Base-by-base conservation (phyloP, 2,888 invertebrate species). In the Thera britannica region DNA sequence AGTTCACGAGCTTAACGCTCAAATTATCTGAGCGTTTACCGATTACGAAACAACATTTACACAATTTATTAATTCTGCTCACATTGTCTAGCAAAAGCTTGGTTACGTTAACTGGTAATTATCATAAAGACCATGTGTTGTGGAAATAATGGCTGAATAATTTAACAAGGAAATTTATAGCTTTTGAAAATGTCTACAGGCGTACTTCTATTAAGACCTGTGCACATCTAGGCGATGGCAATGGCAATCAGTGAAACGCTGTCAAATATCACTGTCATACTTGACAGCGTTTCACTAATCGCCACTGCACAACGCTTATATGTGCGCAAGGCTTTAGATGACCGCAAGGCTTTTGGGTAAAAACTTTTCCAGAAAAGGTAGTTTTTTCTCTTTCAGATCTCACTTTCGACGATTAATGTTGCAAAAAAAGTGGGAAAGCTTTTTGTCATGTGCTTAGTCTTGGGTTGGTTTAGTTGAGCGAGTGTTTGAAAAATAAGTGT, bases 351-450 rank as follows among this genome's bases (percentile, higher is more conserved):
- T 60, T 63, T 57, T 57, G 68, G 9, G 52, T 59, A 65, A 69
- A 69, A 64, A 62, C 62, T 59, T 62, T 62, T 58, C 46, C 46
- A 11, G 46, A 52, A 56, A 65, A 68, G 65, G 58, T 62, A 65
- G 62, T 69, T 66, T 68, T 62, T 57, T 54, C 59, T 55, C 52
- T 56, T 63, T 58, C 1, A 23, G 23, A 23, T 23, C 23, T 23
- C 23, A 23, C 23, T 23, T 23, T 56, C 56, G 48, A 35, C 61
- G n/a, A n/a, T 61, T 44, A 54, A 61, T 61, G 57, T 38, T 48
- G 23, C 12, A 57, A 51, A 62, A 63, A 34, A 68, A 60, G 62
- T 34, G 55, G 11, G 54, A 52, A 41, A 44, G 57, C 61, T 9
- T 65, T 48, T 55, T 49, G 12, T 23, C 41, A 41, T 51, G 41